Conservation (phyloP, 2,113 vertebrate species). For the Plestiodon gilberti region DNA sequence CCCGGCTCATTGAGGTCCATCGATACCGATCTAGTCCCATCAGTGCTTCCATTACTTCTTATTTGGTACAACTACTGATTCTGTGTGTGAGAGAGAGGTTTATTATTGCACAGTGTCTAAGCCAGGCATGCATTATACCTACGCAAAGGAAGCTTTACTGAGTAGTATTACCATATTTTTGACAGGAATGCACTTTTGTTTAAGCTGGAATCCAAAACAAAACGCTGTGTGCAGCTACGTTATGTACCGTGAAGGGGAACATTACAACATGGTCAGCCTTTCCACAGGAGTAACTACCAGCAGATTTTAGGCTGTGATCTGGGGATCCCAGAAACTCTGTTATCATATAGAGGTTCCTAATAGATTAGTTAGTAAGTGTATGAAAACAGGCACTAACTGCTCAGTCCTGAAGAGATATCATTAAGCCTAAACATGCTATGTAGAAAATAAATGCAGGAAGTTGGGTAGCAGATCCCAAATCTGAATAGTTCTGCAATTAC, state of each 20-base stretch:
- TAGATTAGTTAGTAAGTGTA: not conserved
- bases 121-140: not conserved
- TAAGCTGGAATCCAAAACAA: not conserved
- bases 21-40: not conserved
- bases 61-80: not conserved
- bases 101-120: conserved; percentile 21
- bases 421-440: not conserved
- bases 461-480: not conserved
- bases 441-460: rapidly evolving
- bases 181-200: not conserved
- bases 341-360: not conserved
- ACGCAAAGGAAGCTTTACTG: not conserved
- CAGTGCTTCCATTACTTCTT: conserved; percentile 49
- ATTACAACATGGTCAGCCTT: not conserved
- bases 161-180: not conserved
- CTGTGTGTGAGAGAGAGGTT: conserved; percentile 46
- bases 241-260: not conserved
- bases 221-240: not conserved
- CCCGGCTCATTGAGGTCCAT: conserved; percentile 25
- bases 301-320: not conserved
- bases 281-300: not conserved
- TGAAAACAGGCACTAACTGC: too few relatives aligned
- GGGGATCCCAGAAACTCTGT: not conserved
- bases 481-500: not conserved
- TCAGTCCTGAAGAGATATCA: not conserved